phyloP scores from a whole-genome alignment of 1,140 invertebrate species.

The Pararge aegeria region DNA sequence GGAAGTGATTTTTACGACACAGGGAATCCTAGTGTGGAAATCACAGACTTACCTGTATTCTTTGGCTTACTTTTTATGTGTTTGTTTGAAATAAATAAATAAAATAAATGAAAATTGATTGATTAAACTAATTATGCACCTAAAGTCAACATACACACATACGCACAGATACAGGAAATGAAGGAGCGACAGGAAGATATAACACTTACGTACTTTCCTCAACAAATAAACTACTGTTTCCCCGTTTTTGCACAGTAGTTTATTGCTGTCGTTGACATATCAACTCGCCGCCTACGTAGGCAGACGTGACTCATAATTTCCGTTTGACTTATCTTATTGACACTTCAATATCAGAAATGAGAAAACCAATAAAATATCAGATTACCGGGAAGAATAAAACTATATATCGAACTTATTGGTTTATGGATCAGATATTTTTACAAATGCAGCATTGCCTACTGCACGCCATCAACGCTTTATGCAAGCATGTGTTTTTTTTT shows the following conservation, averaged over 20 bases:
- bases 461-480: no score
- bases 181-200: background rate
- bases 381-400: background rate
- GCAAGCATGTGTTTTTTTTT: no score
- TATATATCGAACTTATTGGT: background rate
- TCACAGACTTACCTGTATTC: no score
- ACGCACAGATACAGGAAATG: no score
- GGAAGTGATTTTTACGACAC: no score
- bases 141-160: no score
- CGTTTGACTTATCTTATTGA: background rate
- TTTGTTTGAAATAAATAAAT: no score
- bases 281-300: conserved; percentile 1
- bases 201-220: background rate
- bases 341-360: background rate
- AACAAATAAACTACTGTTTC: background rate
- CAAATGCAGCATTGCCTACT: no score
- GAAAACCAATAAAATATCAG: conserved; percentile 3
- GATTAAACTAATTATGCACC: no score
- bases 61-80: no score
- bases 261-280: background rate
- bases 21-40: no score
- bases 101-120: no score
- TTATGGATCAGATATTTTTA: background rate
- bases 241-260: background rate
- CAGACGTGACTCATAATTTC: conserved; percentile 6